Evolutionary conservation across 2,888 invertebrate genomes (phyloP).

Genomic region (Aphodius sticticus): DNA sequence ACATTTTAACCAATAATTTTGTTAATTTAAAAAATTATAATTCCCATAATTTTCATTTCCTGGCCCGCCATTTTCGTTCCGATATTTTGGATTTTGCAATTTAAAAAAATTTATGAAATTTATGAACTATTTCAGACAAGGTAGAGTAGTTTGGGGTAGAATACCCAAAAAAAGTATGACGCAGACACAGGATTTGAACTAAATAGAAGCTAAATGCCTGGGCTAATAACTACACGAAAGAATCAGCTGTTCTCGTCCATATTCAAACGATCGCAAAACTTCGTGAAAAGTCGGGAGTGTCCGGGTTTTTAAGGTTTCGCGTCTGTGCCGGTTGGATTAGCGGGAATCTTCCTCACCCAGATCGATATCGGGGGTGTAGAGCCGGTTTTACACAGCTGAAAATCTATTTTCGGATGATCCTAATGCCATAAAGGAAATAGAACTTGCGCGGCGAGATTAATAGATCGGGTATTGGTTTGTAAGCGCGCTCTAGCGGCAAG

Average conservation of each 20-base stretch:
- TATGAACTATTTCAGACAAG: no score
- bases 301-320: conserved; percentile 28
- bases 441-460: neutral
- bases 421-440: neutral
- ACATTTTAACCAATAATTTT: no score
- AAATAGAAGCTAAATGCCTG: no score
- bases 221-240: neutral
- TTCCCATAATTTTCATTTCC: no score
- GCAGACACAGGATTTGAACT: no score
- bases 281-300: conserved; percentile 13
- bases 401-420: conserved; percentile 22
- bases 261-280: neutral
- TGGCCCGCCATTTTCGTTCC: no score
- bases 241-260: conserved; percentile 9
- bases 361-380: conserved; percentile 48
- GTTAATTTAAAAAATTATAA: no score
- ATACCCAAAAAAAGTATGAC: no score
- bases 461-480: neutral
- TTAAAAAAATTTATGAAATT: no score
- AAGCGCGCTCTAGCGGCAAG: neutral
- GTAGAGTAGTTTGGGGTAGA: no score
- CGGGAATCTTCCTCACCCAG: conserved; percentile 43
- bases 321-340: conserved; percentile 41
- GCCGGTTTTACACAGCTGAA: conserved; percentile 41
- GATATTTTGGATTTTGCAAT: no score